phyloP scores from a whole-genome alignment of 30 jellyfish, hydroid and myxozoan genomes.

The Pseudorhiza aurosa region DNA sequence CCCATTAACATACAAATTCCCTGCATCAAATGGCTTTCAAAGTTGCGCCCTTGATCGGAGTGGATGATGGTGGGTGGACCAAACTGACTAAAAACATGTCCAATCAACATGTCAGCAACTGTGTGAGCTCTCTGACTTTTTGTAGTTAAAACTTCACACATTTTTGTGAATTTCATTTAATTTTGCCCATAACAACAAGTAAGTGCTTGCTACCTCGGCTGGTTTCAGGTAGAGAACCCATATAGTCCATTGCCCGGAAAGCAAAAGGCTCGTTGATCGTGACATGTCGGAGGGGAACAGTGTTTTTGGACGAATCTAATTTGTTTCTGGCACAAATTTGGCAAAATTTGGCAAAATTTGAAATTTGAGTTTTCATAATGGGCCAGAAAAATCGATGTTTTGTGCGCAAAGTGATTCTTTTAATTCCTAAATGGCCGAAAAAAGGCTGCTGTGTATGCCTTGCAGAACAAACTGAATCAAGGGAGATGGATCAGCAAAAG shows the following conservation, averaged over 20 bases:
- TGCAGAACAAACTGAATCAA: constrained; percentile 1
- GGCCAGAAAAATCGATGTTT: constrained; percentile 12
- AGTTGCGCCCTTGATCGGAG: constrained; percentile 68
- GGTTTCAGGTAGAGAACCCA: constrained; percentile 54
- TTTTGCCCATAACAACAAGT: constrained; percentile 34
- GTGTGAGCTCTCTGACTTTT: constrained; percentile 55
- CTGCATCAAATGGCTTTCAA: constrained; percentile 34
- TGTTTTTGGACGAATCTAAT: background rate
- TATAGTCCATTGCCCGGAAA: constrained; percentile 55
- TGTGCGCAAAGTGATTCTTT: constrained; percentile 4
- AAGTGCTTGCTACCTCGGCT: constrained; percentile 53
- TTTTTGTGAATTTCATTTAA: constrained; percentile 55
- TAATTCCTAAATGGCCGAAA: constrained; percentile 21
- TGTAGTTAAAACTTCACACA: constrained; percentile 54
- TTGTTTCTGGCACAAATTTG: constrained; percentile 4
- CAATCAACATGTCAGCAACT: constrained; percentile 23
- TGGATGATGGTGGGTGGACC: constrained; percentile 52
- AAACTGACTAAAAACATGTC: constrained; percentile 23
- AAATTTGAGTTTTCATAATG: background rate
- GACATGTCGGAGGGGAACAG: constrained; percentile 22
- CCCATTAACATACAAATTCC: constrained; percentile 39
- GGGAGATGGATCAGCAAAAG: background rate
- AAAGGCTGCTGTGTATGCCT: constrained; percentile 20
- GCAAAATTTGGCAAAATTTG: background rate
- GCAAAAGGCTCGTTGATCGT: constrained; percentile 32